Percentiles rank a stretch among this genome's conserved stretches.
Evolutionary conservation across 2,797 vertebrate species (phyloP).

Genomic region (Ptychadena robeensis): DNA sequence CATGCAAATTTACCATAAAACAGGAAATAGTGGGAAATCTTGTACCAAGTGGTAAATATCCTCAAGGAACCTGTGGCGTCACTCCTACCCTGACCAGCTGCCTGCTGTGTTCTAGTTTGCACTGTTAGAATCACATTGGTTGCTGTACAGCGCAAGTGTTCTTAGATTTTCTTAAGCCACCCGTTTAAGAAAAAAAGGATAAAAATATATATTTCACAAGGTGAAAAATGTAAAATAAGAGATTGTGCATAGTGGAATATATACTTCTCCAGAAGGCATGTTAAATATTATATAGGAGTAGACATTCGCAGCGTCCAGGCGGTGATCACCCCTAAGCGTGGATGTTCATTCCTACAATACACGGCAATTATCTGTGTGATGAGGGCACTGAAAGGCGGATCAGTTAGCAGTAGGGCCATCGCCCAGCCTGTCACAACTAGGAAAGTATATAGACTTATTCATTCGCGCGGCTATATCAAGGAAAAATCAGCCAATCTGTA

Average conservation of each 20-base stretch:
- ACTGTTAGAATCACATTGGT: background rate
- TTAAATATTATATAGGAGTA: background rate
- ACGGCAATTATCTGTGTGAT: background rate
- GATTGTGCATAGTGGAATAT: background rate
- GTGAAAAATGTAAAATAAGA: background rate
- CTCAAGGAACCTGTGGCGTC: background rate
- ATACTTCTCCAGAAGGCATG: too few relatives aligned
- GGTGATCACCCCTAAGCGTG: background rate
- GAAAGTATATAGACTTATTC: background rate
- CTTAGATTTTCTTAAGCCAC: background rate
- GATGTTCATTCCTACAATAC: background rate
- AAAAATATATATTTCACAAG: background rate
- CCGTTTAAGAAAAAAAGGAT: background rate
- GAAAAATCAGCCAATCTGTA: background rate
- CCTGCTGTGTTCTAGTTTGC: background rate
- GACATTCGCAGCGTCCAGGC: background rate
- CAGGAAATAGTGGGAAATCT: too few relatives aligned
- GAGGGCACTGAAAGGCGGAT: background rate
- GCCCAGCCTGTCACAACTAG: background rate
- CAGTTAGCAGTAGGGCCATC: background rate
- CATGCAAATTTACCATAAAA: too few relatives aligned
- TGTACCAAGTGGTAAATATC: background rate
- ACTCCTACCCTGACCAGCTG: too few relatives aligned
- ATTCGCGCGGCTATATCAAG: background rate
- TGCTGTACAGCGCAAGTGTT: too few relatives aligned